Conservation (phyloP, 2,113 vertebrate species). For the Dromiciops gliroides region DNA sequence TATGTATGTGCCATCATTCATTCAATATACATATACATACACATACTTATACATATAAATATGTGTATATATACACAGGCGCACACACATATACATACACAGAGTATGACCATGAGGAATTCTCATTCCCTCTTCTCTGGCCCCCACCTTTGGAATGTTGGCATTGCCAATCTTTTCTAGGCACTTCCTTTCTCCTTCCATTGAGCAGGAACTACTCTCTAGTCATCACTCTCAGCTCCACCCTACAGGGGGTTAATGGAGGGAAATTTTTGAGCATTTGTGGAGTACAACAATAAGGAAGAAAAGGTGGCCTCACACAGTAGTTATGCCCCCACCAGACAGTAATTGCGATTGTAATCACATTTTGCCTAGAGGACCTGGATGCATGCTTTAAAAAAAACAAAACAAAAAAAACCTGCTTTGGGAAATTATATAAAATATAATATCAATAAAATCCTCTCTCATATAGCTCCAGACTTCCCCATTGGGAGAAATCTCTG, state of each 20-base stretch:
- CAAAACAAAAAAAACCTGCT: too few relatives aligned
- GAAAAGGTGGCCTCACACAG: not conserved
- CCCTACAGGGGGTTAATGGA: not conserved
- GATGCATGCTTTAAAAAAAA: too few relatives aligned
- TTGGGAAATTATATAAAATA: not conserved
- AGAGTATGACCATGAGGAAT: not conserved
- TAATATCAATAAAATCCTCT: not conserved
- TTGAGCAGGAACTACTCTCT: not conserved
- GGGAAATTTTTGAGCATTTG: not conserved
- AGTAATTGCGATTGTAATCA: not conserved
- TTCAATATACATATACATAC: too few relatives aligned
- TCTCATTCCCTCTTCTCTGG: not conserved
- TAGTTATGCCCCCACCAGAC: not conserved
- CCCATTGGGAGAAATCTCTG: not conserved
- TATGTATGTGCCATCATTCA: not conserved
- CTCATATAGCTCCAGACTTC: not conserved
- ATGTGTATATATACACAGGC: not conserved
- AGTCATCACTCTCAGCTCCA: not conserved
- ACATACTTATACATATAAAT: too few relatives aligned
- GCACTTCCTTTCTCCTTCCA: not conserved
- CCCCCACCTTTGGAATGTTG: not conserved
- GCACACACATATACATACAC: too few relatives aligned
- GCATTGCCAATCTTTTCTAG: not conserved
- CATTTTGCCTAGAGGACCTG: not conserved
- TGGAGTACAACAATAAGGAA: not conserved